Evolutionary conservation across 2,113 vertebrate species (phyloP).

Genomic region (Mola mola): DNA sequence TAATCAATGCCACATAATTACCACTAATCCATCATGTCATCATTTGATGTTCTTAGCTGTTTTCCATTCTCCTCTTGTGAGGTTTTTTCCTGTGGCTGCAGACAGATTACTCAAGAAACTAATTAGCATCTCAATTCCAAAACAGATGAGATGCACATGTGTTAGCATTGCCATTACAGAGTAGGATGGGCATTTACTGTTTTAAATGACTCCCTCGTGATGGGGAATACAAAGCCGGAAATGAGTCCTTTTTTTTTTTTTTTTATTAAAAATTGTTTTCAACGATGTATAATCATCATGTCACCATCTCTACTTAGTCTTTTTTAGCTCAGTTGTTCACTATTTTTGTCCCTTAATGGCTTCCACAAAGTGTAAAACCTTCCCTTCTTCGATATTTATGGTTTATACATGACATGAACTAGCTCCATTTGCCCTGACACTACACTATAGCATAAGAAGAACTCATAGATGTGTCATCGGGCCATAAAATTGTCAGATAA

Average conservation of each 20-base stretch:
- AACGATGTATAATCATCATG: too few relatives aligned
- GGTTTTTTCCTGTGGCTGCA: slow-evolving; percentile 21
- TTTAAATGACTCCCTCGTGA: neutral
- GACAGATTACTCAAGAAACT: slow-evolving; percentile 34
- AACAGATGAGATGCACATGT: slow-evolving; percentile 2
- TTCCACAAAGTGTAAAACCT: neutral
- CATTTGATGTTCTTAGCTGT: too few relatives aligned
- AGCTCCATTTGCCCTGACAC: neutral
- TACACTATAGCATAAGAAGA: neutral
- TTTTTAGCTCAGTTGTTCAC: slow-evolving; percentile 1
- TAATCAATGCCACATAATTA: too few relatives aligned
- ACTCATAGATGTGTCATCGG: neutral
- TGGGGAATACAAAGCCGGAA: too few relatives aligned
- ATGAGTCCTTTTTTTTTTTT: neutral
- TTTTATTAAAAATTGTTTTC: too few relatives aligned
- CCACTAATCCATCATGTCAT: slow-evolving; percentile 6
- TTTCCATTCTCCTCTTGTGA: neutral
- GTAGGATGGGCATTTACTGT: neutral
- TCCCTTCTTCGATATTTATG: neutral
- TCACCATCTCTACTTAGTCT: neutral
- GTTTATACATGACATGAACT: neutral
- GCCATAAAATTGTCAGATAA: slow-evolving; percentile 8
- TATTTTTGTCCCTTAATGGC: neutral
- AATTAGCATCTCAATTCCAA: slow-evolving; percentile 1
- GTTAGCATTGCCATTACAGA: neutral